Conservation (phyloP, 1,140 invertebrate genomes). For the Acromyrmex heyeri region DNA sequence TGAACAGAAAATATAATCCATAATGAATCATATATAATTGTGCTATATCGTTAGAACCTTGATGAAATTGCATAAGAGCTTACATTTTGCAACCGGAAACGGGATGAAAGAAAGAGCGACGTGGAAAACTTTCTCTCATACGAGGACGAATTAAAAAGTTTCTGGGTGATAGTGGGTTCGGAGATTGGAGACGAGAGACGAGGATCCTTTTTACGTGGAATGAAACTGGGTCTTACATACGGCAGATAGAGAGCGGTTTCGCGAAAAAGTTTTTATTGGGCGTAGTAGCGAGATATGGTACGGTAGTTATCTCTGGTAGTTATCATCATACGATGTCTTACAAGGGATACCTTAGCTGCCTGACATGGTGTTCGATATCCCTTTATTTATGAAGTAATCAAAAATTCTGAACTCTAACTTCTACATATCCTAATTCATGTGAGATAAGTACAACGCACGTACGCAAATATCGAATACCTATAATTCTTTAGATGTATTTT, state of each 20-base stretch:
- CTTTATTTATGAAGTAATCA: conserved; percentile 8
- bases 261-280: conserved; percentile 75
- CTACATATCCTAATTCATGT: not conserved
- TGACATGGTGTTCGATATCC: conserved; percentile 45
- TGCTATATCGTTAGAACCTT: not conserved
- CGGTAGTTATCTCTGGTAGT: conserved; percentile 66
- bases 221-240: conserved; percentile 67
- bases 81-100: conserved; percentile 62
- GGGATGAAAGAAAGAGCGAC: conserved; percentile 11
- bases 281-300: conserved; percentile 51
- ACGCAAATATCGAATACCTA: not conserved
- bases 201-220: conserved; percentile 64
- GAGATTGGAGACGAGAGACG: conserved; percentile 24
- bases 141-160: conserved; percentile 75
- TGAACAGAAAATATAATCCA: not conserved
- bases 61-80: conserved; percentile 17
- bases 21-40: not conserved
- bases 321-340: not conserved
- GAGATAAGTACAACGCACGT: not conserved
- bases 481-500: not conserved
- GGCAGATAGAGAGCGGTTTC: conserved; percentile 62
- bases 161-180: not conserved
- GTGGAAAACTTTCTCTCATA: conserved; percentile 61
- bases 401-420: not conserved
- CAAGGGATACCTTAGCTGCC: conserved; percentile 26